A percentile compares a stretch with the other conserved stretches of the same genome.
Conservation (phyloP, 1,140 invertebrate genomes). For the Lordiphosa clarofinis region DNA sequence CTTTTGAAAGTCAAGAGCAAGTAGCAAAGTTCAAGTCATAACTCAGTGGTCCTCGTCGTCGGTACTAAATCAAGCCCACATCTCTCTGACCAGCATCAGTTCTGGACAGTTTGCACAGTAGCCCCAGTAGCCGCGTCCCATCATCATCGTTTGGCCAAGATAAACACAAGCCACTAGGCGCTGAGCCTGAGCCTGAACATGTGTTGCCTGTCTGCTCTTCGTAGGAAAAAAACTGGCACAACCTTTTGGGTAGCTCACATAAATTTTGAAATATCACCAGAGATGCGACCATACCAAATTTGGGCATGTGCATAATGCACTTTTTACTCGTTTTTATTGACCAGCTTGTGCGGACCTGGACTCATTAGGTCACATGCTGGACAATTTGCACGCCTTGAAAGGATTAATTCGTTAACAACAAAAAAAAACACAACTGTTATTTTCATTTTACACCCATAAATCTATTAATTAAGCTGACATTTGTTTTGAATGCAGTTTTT, state of each 20-base stretch:
- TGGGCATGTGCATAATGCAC: slow-evolving; percentile 46
- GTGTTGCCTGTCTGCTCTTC: slow-evolving; percentile 57
- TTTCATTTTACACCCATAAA: slow-evolving; percentile 65
- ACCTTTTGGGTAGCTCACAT: slow-evolving; percentile 49
- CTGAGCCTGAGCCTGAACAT: slow-evolving; percentile 56
- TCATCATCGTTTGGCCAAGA: slow-evolving; percentile 54
- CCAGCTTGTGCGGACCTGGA: slow-evolving; percentile 11
- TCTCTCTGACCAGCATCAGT: slow-evolving; percentile 43
- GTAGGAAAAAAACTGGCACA: slow-evolving; percentile 33
- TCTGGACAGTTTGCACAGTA: slow-evolving; percentile 65
- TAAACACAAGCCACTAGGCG: slow-evolving; percentile 57
- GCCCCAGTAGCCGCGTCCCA: slow-evolving; percentile 39
- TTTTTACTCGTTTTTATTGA: slow-evolving; percentile 73
- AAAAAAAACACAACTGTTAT: slow-evolving; percentile 46
- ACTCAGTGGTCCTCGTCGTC: slow-evolving; percentile 36
- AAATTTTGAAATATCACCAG: slow-evolving; percentile 66
- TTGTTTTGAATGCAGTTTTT: slow-evolving; percentile 49
- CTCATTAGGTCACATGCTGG: slow-evolving; percentile 6
- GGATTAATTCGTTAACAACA: slow-evolving; percentile 77
- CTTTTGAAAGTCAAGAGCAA: slow-evolving; percentile 37
- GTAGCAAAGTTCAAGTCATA: slow-evolving; percentile 68
- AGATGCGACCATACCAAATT: slow-evolving; percentile 38
- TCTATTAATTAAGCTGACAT: slow-evolving; percentile 76
- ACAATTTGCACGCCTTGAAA: slow-evolving; percentile 65
- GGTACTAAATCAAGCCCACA: slow-evolving; percentile 74